Evolutionary conservation across 2,113 vertebrate genomes (phyloP), one percentile per base, ranked within the genome.

Genomic region (Xiphophorus maculatus): DNA sequence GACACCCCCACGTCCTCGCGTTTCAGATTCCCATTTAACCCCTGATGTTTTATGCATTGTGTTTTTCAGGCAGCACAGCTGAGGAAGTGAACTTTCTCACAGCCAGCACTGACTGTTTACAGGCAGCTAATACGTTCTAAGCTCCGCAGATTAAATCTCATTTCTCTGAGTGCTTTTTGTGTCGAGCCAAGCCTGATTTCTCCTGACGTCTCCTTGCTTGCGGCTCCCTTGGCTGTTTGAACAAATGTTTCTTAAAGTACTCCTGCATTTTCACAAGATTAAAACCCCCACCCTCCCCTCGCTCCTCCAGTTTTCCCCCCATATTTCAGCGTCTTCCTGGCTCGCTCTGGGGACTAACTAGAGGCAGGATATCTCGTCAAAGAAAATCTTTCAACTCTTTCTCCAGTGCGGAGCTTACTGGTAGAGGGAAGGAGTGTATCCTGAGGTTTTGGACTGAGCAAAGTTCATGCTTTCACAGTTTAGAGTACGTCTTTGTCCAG

Each of bases 101-200:
- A 89, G 83, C 83, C 86, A 74, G 76, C 75, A 48, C 78, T 27
- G 73, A 64, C 82, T 87, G 87, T 93, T 93, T 90, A 85, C 89
- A 83, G 74, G 76, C 79, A 83, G 71, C 83, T 84, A 76, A 90
- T 80, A 79, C 74, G 79, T 77, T 88, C 83, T 81, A 90, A 84
- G 68, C 63, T 85, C 84, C 71, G 79, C 79, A 91, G 92, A 93
- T 91, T 89, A 88, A 86, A 92, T 93, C 90, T 87, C 51, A 83
- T 90, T 89, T 92, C 83, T 90, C 75, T 81, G 80, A 93, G 88
- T 90, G 90, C 85, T 84, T 81, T 93, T 91, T 91, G 82, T 91
- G 89, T 90, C 62, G 87, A 89, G 88, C 84, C 84, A 85, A 87
- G 88, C 82, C 76, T 72, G 82, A 90, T 91, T 89, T 88, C 82